These are phyloP conservation scores for Petromus typicus DNA, from an alignment of 2,113 vertebrate genomes.

Conservation along the genomic window DNA sequence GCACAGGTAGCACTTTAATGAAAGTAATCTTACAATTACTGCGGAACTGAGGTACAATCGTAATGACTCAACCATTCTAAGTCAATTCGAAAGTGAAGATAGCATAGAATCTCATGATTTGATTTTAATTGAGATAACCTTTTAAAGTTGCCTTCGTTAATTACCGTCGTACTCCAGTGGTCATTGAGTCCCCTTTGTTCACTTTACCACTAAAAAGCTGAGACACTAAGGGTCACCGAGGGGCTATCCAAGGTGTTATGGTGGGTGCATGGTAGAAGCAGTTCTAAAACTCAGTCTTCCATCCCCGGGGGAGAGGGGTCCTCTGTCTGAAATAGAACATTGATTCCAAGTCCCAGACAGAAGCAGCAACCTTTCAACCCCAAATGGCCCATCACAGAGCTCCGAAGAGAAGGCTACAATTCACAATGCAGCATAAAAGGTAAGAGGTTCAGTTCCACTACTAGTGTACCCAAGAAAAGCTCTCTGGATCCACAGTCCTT, in stretches of 20 bases:
- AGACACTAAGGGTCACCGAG: accelerated
- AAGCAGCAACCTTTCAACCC: not conserved
- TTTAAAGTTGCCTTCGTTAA: not conserved
- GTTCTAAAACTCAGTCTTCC: not conserved
- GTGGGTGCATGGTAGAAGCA: accelerated
- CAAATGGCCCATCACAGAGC: not conserved
- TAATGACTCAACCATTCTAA: not conserved
- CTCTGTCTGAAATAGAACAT: not conserved
- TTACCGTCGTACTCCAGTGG: not conserved
- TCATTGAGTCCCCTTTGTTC: not conserved
- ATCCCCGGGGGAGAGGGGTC: too few relatives aligned
- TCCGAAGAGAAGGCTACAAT: not conserved
- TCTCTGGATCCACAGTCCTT: not conserved
- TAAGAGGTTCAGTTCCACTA: not conserved
- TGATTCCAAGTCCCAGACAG: not conserved
- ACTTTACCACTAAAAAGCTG: not conserved
- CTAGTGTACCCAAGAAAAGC: not conserved
- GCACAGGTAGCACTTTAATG: not conserved
- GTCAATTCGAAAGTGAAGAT: not conserved
- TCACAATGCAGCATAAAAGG: not conserved
- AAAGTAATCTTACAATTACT: not conserved
- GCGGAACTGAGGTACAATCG: not conserved
- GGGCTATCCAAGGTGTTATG: not conserved
- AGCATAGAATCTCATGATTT: not conserved
- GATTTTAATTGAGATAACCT: not conserved